Evolutionary conservation across 2,888 invertebrate genomes (phyloP), one percentile per base, ranked within the genome.

Genomic region (Spodoptera exigua): DNA sequence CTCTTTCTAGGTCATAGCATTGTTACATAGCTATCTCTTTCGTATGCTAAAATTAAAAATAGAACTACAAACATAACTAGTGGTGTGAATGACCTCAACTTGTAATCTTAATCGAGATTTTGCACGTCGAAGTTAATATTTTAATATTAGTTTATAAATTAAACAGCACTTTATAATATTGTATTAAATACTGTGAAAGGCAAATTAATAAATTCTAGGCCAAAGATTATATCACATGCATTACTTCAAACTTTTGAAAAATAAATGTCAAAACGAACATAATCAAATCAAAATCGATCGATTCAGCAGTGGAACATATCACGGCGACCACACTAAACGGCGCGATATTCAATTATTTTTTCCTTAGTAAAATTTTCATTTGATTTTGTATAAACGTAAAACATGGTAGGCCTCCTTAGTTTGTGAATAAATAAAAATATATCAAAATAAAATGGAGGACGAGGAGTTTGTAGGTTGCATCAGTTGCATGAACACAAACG

Each of bases 391-490:
- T 47, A 37, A 43, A 49, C 44, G 16, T 10, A 55, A 40, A 68
- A 51, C 60, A 74, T 70, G 79, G 77, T 61, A 39, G 79, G 76
- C 81, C 83, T 85, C 79, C 73, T 83, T 85, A 63, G 79, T 72
- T 65, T 76, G 53, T 62, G 51, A 71, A 61, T 59, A 64, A 69
- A 76, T 63, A 68, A 70, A 73, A 76, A 71, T 63, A 64, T 49
- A 69, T 61, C 65, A 67, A 48, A 45, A 12, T 79, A 83, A 83
- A 79, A 89, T 88, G 87, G 89, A 87, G 85, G 92, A 91, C 76
- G 90, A 92, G 67, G 90, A 92, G 80, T 90, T 90, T 83, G 85
- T 91, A 91, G 92, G 93, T 92, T 93, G 93, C 77, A 92, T 93
- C 84, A 89, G 91, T 85, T 93, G 93, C 84, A 91, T 91, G 91